phyloP scores from a whole-genome alignment of 2,888 invertebrate genomes.

The Drosophila bunnanda region DNA sequence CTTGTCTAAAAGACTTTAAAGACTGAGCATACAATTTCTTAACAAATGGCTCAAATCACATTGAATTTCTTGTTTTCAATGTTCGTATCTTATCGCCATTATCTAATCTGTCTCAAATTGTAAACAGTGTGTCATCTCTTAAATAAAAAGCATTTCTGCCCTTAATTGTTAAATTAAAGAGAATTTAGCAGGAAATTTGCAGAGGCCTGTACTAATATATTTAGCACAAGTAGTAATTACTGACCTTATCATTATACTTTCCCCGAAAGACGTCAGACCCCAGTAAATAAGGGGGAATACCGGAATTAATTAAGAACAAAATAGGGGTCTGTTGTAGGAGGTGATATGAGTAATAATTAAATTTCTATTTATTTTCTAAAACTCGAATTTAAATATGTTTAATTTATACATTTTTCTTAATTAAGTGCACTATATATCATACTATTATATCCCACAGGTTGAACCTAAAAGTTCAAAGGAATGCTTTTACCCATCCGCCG shows the following conservation, averaged over 20 bases:
- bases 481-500: background rate
- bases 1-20: background rate
- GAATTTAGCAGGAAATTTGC: background rate
- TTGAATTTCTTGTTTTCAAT: conserved; percentile 8
- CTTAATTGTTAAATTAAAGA: background rate
- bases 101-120: background rate
- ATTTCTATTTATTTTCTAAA: background rate
- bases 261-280: background rate
- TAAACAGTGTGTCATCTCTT: background rate
- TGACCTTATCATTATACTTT: background rate
- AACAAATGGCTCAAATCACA: background rate
- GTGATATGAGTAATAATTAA: background rate
- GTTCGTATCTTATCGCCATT: background rate
- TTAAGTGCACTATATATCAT: too few species aligned
- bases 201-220: background rate
- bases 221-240: background rate
- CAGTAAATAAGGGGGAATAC: background rate
- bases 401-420: too few species aligned
- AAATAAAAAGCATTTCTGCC: background rate
- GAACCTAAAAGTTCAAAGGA: background rate
- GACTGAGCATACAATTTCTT: background rate
- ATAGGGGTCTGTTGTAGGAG: too few species aligned
- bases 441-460: too few species aligned
- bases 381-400: too few species aligned
- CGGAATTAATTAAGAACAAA: background rate